Percentiles rank a stretch among this genome's conserved stretches.
phyloP scores from a whole-genome alignment of 2,113 vertebrate genomes.

The Brachyhypopomus gauderio region DNA sequence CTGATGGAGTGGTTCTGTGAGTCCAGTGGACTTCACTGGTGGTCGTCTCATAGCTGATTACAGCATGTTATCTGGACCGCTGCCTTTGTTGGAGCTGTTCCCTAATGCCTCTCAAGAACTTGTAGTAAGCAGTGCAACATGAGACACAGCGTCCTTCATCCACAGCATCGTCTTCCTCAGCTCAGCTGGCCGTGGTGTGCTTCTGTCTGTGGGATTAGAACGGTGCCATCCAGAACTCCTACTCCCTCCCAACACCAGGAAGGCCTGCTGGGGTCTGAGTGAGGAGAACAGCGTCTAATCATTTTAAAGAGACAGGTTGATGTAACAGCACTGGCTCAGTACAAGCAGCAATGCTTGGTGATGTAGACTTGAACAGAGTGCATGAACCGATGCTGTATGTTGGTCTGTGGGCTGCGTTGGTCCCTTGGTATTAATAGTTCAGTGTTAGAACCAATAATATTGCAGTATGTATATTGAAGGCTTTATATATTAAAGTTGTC shows the following conservation, averaged over 20 bases:
- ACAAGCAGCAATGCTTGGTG: background rate
- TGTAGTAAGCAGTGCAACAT: background rate
- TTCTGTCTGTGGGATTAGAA: slow-evolving; percentile 23
- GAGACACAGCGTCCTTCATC: background rate
- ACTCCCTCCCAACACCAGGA: background rate
- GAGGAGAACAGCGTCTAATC: background rate
- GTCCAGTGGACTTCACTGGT: background rate
- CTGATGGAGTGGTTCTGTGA: background rate
- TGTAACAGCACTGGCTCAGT: background rate
- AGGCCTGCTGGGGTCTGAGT: slow-evolving; percentile 10
- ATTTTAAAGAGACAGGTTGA: slow-evolving; percentile 14
- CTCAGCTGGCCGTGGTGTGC: background rate
- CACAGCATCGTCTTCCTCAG: background rate
- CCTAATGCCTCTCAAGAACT: background rate
- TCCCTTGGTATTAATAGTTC: background rate
- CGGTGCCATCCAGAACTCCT: slow-evolving; percentile 9
- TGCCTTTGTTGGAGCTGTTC: background rate
- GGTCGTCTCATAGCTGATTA: slow-evolving; percentile 13
- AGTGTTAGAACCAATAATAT: too few species aligned
- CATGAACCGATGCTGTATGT: background rate
- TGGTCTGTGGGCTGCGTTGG: background rate
- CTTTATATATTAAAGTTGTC: too few species aligned
- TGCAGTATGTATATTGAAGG: too few species aligned
- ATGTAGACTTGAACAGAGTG: background rate
- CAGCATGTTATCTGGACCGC: background rate